These are phyloP conservation scores for Coilia nasus DNA, from an alignment of 2,797 vertebrate genomes.

Conservation along the genomic window DNA sequence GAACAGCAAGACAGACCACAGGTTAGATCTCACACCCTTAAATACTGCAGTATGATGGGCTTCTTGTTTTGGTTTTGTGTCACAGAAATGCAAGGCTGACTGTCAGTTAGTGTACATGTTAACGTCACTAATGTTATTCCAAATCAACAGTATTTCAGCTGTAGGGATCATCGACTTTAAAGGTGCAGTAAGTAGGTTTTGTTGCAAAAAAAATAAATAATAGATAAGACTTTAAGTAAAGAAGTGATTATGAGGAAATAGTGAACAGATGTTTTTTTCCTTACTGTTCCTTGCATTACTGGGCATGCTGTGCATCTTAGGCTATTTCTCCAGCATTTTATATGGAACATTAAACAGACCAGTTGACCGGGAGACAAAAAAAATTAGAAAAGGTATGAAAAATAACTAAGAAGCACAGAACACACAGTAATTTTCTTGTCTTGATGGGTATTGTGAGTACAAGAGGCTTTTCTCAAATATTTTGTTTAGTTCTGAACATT, in stretches of 20 bases:
- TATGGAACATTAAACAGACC: not conserved
- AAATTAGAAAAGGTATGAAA: not conserved
- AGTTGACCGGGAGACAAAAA: not conserved
- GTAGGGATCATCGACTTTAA: slow-evolving; percentile 86
- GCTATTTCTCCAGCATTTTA: not conserved
- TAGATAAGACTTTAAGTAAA: not conserved
- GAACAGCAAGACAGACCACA: slow-evolving; percentile 94
- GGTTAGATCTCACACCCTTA: slow-evolving; percentile 64
- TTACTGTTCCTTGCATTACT: not conserved
- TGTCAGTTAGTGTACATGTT: slow-evolving; percentile 81
- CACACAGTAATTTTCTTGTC: not conserved
- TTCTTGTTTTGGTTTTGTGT: slow-evolving; percentile 27
- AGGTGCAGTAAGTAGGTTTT: not conserved
- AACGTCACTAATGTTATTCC: slow-evolving; percentile 63
- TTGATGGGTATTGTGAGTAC: not conserved
- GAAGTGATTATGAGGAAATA: not conserved
- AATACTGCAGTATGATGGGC: slow-evolving; percentile 36
- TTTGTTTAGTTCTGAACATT: not conserved
- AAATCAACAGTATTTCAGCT: slow-evolving; percentile 88
- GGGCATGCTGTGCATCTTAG: not conserved
- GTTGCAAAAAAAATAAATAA: slow-evolving; percentile 49
- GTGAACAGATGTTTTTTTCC: not conserved
- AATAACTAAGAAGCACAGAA: not conserved
- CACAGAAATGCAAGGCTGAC: slow-evolving; percentile 60
- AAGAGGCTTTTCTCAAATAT: not conserved